Percentiles rank a stretch among this genome's conserved stretches.
phyloP scores from a whole-genome alignment of 2,888 invertebrate species.

The Platerodrilus igneus region DNA sequence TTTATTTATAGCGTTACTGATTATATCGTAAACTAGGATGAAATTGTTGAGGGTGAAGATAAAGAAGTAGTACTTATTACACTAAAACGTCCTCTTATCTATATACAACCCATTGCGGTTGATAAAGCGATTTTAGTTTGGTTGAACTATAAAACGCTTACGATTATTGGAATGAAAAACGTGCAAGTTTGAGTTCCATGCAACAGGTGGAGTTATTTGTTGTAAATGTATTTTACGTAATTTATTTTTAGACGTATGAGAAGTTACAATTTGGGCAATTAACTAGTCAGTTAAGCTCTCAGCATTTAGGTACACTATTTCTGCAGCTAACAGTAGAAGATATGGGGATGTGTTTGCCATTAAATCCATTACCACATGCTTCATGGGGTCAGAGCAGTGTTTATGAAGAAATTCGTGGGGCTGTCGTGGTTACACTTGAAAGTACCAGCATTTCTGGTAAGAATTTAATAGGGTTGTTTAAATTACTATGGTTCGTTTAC shows the following conservation, averaged over 20 bases:
- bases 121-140: conserved; percentile 98
- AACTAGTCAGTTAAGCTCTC: conserved; percentile 68
- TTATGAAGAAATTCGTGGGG: conserved; percentile 80
- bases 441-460: conserved; percentile 80
- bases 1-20: conserved; percentile 28
- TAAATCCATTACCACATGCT: conserved; percentile 73
- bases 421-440: conserved; percentile 93
- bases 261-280: conserved; percentile 76
- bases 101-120: conserved; percentile 94
- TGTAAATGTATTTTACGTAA: no score
- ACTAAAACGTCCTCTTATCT: conserved; percentile 87
- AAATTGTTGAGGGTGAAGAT: conserved; percentile 78
- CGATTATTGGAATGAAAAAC: conserved; percentile 98
- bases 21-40: conserved; percentile 73
- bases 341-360: conserved; percentile 91
- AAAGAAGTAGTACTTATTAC: conserved; percentile 87
- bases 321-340: conserved; percentile 93
- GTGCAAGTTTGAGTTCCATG: conserved; percentile 86
- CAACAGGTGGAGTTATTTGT: conserved; percentile 54
- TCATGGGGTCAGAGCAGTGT: conserved; percentile 62
- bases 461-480: no score
- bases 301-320: conserved; percentile 84
- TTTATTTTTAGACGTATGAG: conserved; percentile 53
- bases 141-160: conserved; percentile 99
- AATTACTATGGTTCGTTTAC: conserved; percentile 29